Evolutionary conservation across 2,888 invertebrate species (phyloP), one percentile per base, ranked within the genome.

Genomic region (Melinopterus prodromus): DNA sequence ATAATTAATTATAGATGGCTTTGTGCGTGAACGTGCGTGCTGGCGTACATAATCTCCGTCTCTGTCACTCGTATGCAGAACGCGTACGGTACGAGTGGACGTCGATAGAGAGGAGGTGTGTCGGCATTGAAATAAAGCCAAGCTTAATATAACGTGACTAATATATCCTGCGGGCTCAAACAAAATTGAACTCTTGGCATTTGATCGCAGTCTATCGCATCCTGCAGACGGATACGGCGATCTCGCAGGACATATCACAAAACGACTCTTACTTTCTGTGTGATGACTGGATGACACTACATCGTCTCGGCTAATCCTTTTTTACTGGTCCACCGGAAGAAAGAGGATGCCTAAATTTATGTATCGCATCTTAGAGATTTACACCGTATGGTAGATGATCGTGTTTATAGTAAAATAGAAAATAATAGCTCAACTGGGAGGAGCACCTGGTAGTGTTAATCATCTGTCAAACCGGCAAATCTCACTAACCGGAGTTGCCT

Each of bases 121-220:
- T 81, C 86, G 88, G 87, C 89, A 88, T 89, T 89, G 89, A 89
- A 89, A 87, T 86, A 84, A 84, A 87, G 88, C 88, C 89, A 89
- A 86, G 88, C 87, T 87, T 87, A 86, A 88, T 88, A 87, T 88
- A 88, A 88, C 86, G 87, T 88, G 88, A 88, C 87, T 88, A 88
- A 88, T 88, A 88, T 88, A 88, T 88, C 87, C 86, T 85, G 86
- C 86, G 88, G 87, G 77, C 87, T 86, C 86, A 86, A 88, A 88
- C 86, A 87, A 86, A 87, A 88, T 87, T 85, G 84, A 85, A 85
- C 85, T 85, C 81, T 82, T 84, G 84, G 84, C 85, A 85, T 84
- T 84, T 85, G n/a, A 37, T 35, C 16, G 14, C 15, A 74, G 35
- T 53, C 53, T 74, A 37, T 74, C 74, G 36, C 74, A 35, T n/a